Conservation (phyloP, 1,140 invertebrate species). For the Mercenaria mercenaria region DNA sequence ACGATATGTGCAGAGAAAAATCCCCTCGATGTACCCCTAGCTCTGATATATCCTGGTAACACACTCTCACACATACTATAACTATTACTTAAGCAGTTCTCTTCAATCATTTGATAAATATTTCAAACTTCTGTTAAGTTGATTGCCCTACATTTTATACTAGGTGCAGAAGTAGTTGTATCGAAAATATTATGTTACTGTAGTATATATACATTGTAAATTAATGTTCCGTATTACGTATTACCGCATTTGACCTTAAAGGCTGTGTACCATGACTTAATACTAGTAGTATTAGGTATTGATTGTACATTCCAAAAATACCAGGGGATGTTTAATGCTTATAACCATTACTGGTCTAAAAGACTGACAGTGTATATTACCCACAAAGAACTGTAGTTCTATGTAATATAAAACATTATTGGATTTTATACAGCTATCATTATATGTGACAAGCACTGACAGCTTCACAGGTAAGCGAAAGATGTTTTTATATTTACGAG, state of each 20-base stretch:
- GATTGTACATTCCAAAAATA: slow-evolving; percentile 9
- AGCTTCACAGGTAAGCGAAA: not conserved
- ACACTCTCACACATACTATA: too few species aligned
- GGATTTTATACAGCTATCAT: not conserved
- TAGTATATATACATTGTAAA: not conserved
- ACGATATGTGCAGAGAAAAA: too few species aligned
- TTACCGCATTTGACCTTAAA: not conserved
- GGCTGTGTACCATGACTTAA: not conserved
- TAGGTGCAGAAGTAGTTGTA: not conserved
- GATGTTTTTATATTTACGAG: not conserved
- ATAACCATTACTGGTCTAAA: not conserved
- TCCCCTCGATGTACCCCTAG: too few species aligned
- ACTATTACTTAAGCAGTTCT: too few species aligned
- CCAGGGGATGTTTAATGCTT: not conserved
- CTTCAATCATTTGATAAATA: too few species aligned
- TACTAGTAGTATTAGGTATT: not conserved
- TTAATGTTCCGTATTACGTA: too few species aligned
- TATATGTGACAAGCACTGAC: not conserved
- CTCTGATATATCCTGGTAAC: too few species aligned
- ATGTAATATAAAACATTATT: not conserved
- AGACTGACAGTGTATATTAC: too few species aligned
- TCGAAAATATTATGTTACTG: not conserved
- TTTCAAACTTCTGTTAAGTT: too few species aligned
- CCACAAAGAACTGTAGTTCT: too few species aligned
- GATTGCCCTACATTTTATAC: too few species aligned